phyloP scores from a whole-genome alignment of 2,888 invertebrate genomes.

The Caenorhabditis sp. region DNA sequence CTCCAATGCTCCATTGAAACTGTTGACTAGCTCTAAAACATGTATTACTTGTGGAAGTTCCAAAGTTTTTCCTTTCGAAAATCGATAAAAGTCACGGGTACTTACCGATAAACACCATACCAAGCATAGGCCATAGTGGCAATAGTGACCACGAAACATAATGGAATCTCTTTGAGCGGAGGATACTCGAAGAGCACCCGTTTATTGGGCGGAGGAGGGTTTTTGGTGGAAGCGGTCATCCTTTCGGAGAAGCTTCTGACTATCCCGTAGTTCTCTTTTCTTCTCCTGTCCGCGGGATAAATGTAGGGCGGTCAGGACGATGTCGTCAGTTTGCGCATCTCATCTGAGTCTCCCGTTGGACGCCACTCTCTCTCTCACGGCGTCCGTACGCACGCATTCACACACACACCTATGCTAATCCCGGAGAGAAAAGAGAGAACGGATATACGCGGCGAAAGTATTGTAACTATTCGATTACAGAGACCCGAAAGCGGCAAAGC shows the following conservation, averaged over 20 bases:
- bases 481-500: constrained; percentile 74
- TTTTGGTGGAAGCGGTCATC: constrained; percentile 16
- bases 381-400: background rate
- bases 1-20: constrained; percentile 59
- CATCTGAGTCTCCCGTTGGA: constrained; percentile 5
- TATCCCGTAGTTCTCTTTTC: constrained; percentile 18
- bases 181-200: constrained; percentile 74
- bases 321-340: constrained; percentile 3
- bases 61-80: background rate
- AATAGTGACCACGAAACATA: constrained; percentile 70
- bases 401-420: constrained; percentile 18
- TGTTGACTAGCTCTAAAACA: constrained; percentile 57
- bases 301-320: constrained; percentile 31
- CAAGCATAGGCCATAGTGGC: constrained; percentile 70
- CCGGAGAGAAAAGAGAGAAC: constrained; percentile 8
- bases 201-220: constrained; percentile 4
- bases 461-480: constrained; percentile 56
- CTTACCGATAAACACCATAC: constrained; percentile 56
- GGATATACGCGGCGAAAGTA: constrained; percentile 11
- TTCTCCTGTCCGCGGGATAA: background rate
- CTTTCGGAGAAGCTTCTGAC: background rate
- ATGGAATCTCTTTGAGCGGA: constrained; percentile 71
- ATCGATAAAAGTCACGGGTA: constrained; percentile 1
- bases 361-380: background rate
- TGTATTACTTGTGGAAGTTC: too few relatives aligned